Evolutionary conservation across 2,888 invertebrate species (phyloP).

Genomic region (Drosophila incognita): DNA sequence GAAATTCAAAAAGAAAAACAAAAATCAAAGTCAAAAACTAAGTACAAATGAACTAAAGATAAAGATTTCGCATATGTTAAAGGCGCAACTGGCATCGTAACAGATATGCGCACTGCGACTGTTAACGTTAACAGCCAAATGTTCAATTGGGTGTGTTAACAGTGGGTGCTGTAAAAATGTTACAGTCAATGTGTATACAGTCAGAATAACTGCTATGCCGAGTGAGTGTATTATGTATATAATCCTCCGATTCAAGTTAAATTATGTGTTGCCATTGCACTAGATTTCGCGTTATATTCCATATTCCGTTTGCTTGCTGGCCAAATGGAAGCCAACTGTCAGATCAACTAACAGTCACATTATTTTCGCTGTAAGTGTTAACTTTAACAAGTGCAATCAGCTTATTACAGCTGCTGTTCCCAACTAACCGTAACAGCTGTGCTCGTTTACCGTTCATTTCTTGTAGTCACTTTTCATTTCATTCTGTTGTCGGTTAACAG

Average conservation of each 20-base stretch:
- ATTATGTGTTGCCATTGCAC: background rate
- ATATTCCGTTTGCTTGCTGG: too few species aligned
- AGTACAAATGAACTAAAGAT: constrained; percentile 22
- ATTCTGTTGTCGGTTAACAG: constrained; percentile 2
- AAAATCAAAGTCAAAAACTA: constrained; percentile 1
- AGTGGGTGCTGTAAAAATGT: background rate
- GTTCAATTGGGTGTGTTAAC: constrained; percentile 11
- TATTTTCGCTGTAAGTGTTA: background rate
- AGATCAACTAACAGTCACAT: background rate
- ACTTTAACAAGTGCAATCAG: background rate
- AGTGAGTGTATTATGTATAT: background rate
- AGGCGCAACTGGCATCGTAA: constrained; percentile 21
- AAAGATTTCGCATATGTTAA: constrained; percentile 9
- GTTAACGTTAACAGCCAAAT: constrained; percentile 10
- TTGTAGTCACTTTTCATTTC: constrained; percentile 1
- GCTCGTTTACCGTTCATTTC: background rate
- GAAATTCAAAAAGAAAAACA: background rate
- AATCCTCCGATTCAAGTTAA: background rate
- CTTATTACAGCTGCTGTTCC: background rate
- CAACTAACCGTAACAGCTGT: background rate
- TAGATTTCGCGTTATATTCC: background rate
- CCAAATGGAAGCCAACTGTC: background rate
- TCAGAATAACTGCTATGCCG: background rate
- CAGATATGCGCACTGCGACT: background rate
- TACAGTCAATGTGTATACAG: background rate